Base-by-base conservation (phyloP, 2,888 invertebrate species). In the Diarsia brunnea region DNA sequence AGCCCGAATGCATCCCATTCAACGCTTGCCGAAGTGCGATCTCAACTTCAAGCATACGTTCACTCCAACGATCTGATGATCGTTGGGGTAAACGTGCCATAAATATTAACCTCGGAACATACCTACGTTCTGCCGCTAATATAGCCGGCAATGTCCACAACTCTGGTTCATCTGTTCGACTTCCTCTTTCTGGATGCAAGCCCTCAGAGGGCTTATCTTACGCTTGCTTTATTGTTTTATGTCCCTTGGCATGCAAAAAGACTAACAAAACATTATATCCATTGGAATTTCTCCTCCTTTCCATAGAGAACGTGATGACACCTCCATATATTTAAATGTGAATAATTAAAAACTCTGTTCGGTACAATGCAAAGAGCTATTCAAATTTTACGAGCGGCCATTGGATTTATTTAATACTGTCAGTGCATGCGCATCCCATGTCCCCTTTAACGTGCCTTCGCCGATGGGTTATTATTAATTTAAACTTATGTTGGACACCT, bases 341-440 rank as follows among this genome's bases (percentile, higher is more conserved):
- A 85, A 88, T 86, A 79, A 81, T 87, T 82, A 77, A 82, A 88
- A 89, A 88, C 85, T 86, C 83, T 87, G 83, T 84, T 76, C 76
- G 75, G 81, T 82, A 86, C 83, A 78, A 84, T 82, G 82, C 85
- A 78, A 86, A 86, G 79, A 73, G 83, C 87, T 87, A 89, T 90
- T 89, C 87, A 89, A 89, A 89, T 90, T 90, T 89, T 89, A 90
- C 88, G 90, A 89, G 64, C 89, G 65, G 79, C 82, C 82, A 81
- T 79, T 79, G 80, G 31, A 80, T 78, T 85, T 89, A 89, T 78
- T 85, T 89, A 89, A 89, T 89, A 88, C 77, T 80, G 89, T 83
- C 87, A 79, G 81, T 82, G 88, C 87, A 87, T 89, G 90, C 89
- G 90, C 89, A 90, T 89, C 88, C 78, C 82, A 77, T 69, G 74